Evolutionary conservation across 2,888 invertebrate genomes (phyloP).

Genomic region (Nemotelus nigrinus): DNA sequence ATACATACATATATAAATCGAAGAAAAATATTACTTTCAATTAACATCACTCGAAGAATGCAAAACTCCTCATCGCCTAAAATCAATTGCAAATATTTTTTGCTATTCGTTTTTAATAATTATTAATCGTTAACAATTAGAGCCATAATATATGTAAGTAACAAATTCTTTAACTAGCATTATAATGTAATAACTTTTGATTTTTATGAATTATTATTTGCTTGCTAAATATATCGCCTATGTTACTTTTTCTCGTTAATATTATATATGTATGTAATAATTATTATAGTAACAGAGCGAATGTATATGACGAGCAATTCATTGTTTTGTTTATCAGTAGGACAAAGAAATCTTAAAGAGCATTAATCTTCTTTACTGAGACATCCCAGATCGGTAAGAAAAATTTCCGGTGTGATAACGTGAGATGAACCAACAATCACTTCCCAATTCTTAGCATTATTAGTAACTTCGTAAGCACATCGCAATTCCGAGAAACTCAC

Average conservation of each 20-base stretch:
- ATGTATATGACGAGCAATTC: constrained; percentile 32
- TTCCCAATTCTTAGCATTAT: constrained; percentile 97
- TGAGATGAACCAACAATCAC: constrained; percentile 98
- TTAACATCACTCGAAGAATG: constrained; percentile 42
- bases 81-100: constrained; percentile 35
- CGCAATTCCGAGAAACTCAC: constrained; percentile 96
- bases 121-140: constrained; percentile 32
- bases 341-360: constrained; percentile 52
- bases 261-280: no score
- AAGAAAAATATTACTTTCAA: constrained; percentile 40
- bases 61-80: constrained; percentile 20
- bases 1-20: constrained; percentile 16
- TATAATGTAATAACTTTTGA: constrained; percentile 7
- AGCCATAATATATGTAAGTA: constrained; percentile 34
- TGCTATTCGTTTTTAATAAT: constrained; percentile 32
- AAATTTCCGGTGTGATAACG: constrained; percentile 94
- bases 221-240: background rate
- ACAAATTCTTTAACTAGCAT: constrained; percentile 37
- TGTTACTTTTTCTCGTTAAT: constrained; percentile 5
- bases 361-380: constrained; percentile 65
- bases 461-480: constrained; percentile 98
- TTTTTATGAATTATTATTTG: constrained; percentile 38
- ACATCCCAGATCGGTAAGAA: constrained; percentile 83
- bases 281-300: constrained; percentile 27
- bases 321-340: background rate